phyloP scores from a whole-genome alignment of 2,113 vertebrate genomes.

The Xenotilapia flavipinnis region DNA sequence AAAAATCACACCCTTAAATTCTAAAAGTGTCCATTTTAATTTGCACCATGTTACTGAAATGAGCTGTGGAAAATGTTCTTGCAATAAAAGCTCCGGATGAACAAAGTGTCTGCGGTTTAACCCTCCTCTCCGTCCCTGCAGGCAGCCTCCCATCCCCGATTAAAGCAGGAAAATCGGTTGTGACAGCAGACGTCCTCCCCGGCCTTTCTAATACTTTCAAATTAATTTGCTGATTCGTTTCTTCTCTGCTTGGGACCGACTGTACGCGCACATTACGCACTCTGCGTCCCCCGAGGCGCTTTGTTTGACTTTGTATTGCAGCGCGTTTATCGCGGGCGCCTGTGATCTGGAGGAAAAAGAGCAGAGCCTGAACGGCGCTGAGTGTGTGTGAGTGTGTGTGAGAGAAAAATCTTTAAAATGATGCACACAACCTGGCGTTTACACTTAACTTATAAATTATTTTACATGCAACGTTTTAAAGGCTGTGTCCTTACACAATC shows the following conservation, averaged over 20 bases:
- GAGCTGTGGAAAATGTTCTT: neutral
- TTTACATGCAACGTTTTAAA: neutral
- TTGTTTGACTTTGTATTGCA: conserved; percentile 49
- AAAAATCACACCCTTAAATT: neutral
- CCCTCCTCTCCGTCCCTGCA: conserved; percentile 24
- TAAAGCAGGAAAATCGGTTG: conserved; percentile 59
- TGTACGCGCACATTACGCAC: conserved; percentile 36
- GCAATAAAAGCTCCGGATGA: neutral
- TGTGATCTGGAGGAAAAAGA: neutral
- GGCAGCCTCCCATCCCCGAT: conserved; percentile 41
- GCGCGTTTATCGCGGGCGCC: neutral
- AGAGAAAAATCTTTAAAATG: neutral
- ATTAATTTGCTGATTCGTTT: conserved; percentile 59
- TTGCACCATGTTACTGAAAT: neutral
- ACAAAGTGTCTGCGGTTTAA: neutral
- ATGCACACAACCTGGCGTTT: neutral
- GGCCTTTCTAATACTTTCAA: conserved; percentile 54
- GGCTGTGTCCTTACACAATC: neutral
- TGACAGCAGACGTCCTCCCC: conserved; percentile 67
- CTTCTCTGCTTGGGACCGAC: conserved; percentile 55
- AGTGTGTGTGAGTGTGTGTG: neutral
- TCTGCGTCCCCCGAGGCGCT: conserved; percentile 44
- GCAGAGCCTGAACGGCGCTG: neutral
- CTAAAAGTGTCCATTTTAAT: neutral
- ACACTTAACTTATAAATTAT: neutral